phyloP scores from a whole-genome alignment of 2,797 vertebrate species.

The Enteromius radiatus region DNA sequence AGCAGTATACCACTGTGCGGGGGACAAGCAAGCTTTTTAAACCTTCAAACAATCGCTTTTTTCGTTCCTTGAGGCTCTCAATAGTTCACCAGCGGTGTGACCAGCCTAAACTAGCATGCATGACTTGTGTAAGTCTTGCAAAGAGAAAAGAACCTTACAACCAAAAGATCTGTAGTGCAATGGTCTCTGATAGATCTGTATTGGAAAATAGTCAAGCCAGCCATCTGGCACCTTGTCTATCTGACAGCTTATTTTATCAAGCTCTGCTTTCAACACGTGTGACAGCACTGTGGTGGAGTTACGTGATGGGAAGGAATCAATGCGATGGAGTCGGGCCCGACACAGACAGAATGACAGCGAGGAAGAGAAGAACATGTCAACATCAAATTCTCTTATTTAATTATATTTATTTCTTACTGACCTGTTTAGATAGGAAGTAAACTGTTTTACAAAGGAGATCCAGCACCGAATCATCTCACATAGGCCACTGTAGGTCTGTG shows the following conservation, averaged over 20 bases:
- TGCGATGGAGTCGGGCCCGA: background rate
- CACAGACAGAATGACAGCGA: constrained; percentile 2
- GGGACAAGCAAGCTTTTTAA: background rate
- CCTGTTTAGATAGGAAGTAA: background rate
- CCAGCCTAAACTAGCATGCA: constrained; percentile 1
- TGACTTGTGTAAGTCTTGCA: constrained; percentile 26
- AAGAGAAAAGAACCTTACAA: constrained; percentile 19
- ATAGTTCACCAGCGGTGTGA: background rate
- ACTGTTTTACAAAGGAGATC: background rate
- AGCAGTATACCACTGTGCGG: background rate
- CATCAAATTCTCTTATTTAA: constrained; percentile 9
- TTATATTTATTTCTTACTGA: constrained; percentile 6
- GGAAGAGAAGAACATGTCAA: constrained; percentile 19
- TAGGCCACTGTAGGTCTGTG: background rate
- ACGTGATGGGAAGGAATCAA: constrained; percentile 19
- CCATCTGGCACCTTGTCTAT: constrained; percentile 36
- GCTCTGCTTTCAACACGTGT: constrained; percentile 29
- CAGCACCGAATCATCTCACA: background rate
- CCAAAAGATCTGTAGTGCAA: constrained; percentile 18
- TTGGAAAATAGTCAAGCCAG: constrained; percentile 9
- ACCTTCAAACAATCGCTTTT: background rate
- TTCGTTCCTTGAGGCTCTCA: background rate
- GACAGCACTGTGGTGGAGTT: constrained; percentile 25
- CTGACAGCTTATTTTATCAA: constrained; percentile 38
- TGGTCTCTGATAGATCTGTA: constrained; percentile 20